Conservation (phyloP, 2,797 vertebrate species). For the Takifugu ocellatus region DNA sequence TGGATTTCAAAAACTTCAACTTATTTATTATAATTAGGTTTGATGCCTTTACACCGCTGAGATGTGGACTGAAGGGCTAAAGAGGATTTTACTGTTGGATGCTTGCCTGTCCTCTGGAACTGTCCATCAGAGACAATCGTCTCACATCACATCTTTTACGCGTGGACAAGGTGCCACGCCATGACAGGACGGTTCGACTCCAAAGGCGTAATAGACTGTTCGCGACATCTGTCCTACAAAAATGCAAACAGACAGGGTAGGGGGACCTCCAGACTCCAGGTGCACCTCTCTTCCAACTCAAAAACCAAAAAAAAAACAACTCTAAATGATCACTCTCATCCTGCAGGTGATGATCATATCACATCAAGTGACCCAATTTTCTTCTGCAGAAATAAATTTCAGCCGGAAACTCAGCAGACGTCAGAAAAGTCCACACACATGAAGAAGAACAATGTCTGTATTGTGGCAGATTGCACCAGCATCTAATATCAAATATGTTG, state of each 20-base stretch:
- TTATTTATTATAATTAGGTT: no score
- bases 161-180: conserved; percentile 44
- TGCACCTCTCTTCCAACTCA: conserved; percentile 28
- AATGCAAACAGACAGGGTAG: conserved; percentile 59
- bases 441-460: conserved; percentile 40
- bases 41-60: neutral
- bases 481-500: no score
- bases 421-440: conserved; percentile 35
- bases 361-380: conserved; percentile 3
- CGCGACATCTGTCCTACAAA: conserved; percentile 58
- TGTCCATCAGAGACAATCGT: conserved; percentile 2
- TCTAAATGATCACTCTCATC: conserved; percentile 4
- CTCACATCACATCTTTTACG: conserved; percentile 16
- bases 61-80: neutral
- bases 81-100: neutral
- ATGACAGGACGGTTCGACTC: conserved; percentile 39
- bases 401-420: conserved; percentile 18
- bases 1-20: neutral
- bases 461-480: conserved; percentile 16
- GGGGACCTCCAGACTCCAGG: conserved; percentile 52
- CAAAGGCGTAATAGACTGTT: conserved; percentile 50
- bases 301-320: conserved; percentile 21
- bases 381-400: conserved; percentile 16
- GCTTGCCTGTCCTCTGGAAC: conserved; percentile 1
- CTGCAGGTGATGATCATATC: conserved; percentile 1